These are phyloP conservation scores for Gortyna flavago DNA, from an alignment of 2,888 invertebrate genomes.

Conservation along the genomic window DNA sequence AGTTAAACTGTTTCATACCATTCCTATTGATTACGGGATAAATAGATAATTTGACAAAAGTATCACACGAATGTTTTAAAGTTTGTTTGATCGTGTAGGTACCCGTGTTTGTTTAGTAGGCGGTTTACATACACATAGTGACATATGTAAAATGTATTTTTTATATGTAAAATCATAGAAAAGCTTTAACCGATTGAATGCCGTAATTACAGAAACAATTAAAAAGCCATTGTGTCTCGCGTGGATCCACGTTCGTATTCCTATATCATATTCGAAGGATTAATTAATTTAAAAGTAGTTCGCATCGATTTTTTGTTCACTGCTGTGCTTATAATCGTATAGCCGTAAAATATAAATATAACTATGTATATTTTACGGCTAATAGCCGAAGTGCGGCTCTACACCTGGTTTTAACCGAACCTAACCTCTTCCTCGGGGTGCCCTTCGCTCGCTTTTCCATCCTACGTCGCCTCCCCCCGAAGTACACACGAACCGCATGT, in stretches of 20 bases:
- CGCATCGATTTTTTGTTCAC: neutral
- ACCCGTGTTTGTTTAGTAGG: neutral
- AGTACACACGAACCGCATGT: too few species aligned
- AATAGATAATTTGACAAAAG: slow-evolving; percentile 41
- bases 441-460: too few species aligned
- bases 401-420: too few species aligned
- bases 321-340: neutral
- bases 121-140: neutral
- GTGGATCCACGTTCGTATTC: neutral
- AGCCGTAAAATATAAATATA: too few species aligned
- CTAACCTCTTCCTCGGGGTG: too few species aligned
- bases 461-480: too few species aligned
- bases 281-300: neutral
- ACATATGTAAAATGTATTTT: neutral
- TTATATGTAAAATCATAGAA: too few species aligned
- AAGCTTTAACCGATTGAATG: neutral
- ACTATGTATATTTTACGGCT: too few species aligned
- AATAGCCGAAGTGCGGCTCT: too few species aligned
- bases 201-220: neutral
- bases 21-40: slow-evolving; percentile 42
- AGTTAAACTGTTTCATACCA: slow-evolving; percentile 41
- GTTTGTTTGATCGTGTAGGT: neutral
- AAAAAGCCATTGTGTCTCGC: neutral
- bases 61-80: slow-evolving; percentile 14
- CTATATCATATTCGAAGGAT: neutral